Conservation (phyloP, 53 echinoderm and acorn worm genomes). For the Stichopus horrens region DNA sequence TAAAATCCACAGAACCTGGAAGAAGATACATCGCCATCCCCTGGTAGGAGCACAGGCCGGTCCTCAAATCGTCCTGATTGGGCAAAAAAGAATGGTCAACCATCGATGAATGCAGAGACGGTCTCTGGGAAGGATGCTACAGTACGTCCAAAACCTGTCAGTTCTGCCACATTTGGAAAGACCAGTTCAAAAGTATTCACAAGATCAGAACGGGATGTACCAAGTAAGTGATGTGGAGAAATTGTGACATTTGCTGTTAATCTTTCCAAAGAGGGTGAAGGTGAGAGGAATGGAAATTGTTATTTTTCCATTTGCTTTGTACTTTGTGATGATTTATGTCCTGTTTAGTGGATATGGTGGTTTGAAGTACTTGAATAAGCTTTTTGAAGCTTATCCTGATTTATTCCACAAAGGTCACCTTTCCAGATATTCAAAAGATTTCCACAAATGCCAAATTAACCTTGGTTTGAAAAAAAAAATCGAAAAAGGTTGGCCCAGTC, state of each 20-base stretch:
- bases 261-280: background rate
- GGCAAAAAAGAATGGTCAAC: constrained; percentile 60
- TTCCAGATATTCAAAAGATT: no score
- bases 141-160: constrained; percentile 56
- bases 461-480: no score
- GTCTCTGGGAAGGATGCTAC: constrained; percentile 71
- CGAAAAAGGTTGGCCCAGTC: no score
- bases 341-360: no score
- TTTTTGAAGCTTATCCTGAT: no score
- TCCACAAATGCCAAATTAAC: no score
- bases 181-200: constrained; percentile 17
- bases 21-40: constrained; percentile 6
- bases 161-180: background rate
- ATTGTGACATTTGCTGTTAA: background rate
- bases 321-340: no score
- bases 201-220: constrained; percentile 42
- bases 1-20: constrained; percentile 20
- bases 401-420: no score
- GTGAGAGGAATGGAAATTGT: background rate
- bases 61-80: constrained; percentile 64
- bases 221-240: constrained; percentile 27
- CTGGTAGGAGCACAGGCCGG: constrained; percentile 30
- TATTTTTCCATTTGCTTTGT: background rate
- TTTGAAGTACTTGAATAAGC: no score
- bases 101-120: constrained; percentile 50